Base-by-base conservation (phyloP, 2,113 vertebrate species). In the Acanthochromis polyacanthus region DNA sequence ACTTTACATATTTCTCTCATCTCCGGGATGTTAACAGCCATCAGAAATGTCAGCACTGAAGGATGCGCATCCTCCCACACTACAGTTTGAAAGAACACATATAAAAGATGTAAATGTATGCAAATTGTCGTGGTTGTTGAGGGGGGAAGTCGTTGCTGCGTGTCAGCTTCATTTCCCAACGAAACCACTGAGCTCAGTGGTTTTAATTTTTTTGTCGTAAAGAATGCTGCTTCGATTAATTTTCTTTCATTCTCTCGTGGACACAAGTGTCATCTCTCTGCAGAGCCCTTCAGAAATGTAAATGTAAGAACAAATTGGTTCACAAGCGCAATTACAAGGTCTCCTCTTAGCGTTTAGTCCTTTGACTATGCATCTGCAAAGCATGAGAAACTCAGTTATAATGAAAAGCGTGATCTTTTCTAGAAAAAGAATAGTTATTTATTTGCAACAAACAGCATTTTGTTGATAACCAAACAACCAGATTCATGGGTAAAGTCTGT, bases 371-470 rank as follows among this genome's bases (percentile, higher is more conserved):
- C 28, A n/a, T 67, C 55, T 45, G 11, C 12, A 7, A 23, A 43
- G 22, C 5, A 10, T 51, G 17, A 38, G 57, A 17, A 57, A 12
- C 17, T 20, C n/a, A 20, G 48, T 20, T 53, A 65, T 30, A 32
- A 62, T 9, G 14, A 64, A 53, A 65, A 72, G 45, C 7, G 23
- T 0, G 19, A 16, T 19, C 3, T 51, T 53, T 22, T 6, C 17
- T 70, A 69, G 36, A 46, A 40, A 66, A 65, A 53, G 7, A 17
- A 59, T 11, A 28, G 36, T 38, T 19, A n/a, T 90, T 90, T 71
- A 87, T 87, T 90, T 72, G 52, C 48, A 73, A 74, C 50, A 81
- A 84, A 85, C 77, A 89, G 53, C 50, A 59, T 79, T 76, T 36
- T 66, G 53, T 43, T 30, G 46, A 64, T 65, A 71, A 68, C 70